phyloP scores from a whole-genome alignment of 2,113 vertebrate genomes.

The Chinchilla lanigera region DNA sequence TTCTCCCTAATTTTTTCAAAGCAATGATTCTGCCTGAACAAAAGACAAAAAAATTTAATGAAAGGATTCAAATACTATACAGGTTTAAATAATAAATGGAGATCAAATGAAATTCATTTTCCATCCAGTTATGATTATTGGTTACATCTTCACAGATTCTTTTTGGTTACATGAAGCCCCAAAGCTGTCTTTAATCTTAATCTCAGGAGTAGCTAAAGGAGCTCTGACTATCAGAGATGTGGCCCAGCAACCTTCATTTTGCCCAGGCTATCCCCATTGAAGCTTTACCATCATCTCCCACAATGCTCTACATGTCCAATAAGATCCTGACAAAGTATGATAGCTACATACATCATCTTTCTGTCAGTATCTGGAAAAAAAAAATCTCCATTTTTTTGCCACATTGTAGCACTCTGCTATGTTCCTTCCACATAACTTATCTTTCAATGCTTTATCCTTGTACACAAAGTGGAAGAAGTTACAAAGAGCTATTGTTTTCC shows the following conservation, averaged over 20 bases:
- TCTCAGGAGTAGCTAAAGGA: neutral
- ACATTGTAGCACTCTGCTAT: fast-evolving
- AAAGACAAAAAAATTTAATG: neutral
- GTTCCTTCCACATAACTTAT: neutral
- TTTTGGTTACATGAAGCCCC: neutral
- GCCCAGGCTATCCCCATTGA: neutral
- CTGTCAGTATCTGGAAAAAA: neutral
- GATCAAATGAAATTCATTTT: neutral
- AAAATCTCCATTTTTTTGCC: neutral
- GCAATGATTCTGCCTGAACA: neutral
- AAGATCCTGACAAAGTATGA: neutral
- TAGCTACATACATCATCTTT: fast-evolving
- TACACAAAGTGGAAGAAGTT: neutral
- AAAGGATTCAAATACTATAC: neutral
- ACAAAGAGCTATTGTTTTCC: neutral
- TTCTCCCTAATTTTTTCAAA: neutral
- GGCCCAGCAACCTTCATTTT: neutral
- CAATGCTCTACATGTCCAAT: neutral
- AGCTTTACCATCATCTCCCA: neutral
- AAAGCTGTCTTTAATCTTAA: neutral
- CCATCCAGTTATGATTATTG: neutral
- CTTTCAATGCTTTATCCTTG: neutral
- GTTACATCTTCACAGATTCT: neutral
- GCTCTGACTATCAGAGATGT: neutral
- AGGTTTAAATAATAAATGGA: neutral